These are phyloP conservation scores for Crenichthys baileyi DNA, from an alignment of 2,797 vertebrate genomes.

Conservation along the genomic window DNA sequence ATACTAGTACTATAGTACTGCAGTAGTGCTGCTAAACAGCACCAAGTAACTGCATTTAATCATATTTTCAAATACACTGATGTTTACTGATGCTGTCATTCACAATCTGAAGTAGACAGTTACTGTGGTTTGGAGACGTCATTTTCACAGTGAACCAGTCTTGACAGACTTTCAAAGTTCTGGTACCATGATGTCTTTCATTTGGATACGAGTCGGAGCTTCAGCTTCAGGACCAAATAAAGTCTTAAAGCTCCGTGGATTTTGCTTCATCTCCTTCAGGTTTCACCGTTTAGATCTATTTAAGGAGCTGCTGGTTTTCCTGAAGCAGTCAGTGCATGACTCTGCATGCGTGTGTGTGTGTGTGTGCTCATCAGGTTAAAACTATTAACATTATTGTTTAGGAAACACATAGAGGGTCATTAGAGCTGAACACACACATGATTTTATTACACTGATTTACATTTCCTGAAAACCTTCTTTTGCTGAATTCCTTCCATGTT, in stretches of 20 bases:
- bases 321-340: not conserved
- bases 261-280: not conserved
- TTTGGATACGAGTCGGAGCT: not conserved
- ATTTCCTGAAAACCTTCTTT: too few relatives aligned
- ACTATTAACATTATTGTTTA: slow-evolving; percentile 38
- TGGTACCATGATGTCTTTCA: not conserved
- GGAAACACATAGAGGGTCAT: slow-evolving; percentile 31
- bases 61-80: not conserved
- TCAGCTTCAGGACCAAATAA: slow-evolving; percentile 2
- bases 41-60: not conserved
- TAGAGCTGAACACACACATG: not conserved
- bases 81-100: not conserved
- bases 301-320: slow-evolving; percentile 17
- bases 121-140: too few relatives aligned
- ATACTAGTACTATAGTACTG: not conserved
- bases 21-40: not conserved
- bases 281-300: slow-evolving; percentile 21
- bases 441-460: not conserved
- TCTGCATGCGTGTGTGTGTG: not conserved
- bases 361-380: slow-evolving; percentile 30
- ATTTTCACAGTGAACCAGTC: too few relatives aligned
- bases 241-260: not conserved
- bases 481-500: too few relatives aligned
- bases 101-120: not conserved
- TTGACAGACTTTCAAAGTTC: not conserved